These are phyloP conservation scores for Pimephales promelas DNA, from an alignment of 2,113 vertebrate species.

Conservation along the genomic window DNA sequence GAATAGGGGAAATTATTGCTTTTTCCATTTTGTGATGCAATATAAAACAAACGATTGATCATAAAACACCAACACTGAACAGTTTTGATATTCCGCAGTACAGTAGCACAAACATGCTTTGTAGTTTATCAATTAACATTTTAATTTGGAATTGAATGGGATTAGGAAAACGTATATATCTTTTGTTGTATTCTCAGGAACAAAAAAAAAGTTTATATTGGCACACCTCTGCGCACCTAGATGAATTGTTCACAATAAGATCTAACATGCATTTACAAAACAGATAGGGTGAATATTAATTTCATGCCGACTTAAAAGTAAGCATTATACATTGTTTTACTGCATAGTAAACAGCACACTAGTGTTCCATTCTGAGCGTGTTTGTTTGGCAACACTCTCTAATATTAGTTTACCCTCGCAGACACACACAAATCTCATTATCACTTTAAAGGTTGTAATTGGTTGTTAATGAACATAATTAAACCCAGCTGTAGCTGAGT, in stretches of 20 bases:
- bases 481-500: constrained; percentile 35
- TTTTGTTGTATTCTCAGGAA: no score
- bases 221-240: no score
- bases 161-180: no score
- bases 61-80: background rate
- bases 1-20: background rate
- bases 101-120: no score
- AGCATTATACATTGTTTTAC: background rate
- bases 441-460: constrained; percentile 35
- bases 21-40: constrained; percentile 18
- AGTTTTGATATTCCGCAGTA: background rate
- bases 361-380: background rate
- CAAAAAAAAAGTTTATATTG: no score
- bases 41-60: background rate
- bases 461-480: constrained; percentile 44
- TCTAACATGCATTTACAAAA: background rate
- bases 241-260: no score
- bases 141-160: background rate
- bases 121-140: no score
- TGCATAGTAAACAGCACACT: background rate
- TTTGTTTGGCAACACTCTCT: background rate
- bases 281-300: background rate
- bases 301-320: no score
- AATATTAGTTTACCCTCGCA: constrained; percentile 4
- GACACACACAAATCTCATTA: constrained; percentile 24